Evolutionary conservation across 2,797 vertebrate genomes (phyloP).

Genomic region (Alosa sapidissima): DNA sequence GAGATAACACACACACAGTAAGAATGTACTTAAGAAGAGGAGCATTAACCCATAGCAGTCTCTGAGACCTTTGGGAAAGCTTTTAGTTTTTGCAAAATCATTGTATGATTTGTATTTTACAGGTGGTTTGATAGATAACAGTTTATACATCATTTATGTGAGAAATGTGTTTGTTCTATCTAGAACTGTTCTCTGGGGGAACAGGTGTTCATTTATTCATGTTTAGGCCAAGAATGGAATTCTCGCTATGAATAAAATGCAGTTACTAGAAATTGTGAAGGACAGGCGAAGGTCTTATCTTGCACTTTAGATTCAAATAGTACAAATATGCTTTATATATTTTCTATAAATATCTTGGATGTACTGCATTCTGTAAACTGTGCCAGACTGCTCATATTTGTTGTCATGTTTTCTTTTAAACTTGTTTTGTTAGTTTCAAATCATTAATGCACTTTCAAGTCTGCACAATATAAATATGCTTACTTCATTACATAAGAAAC

Average conservation of each 20-base stretch:
- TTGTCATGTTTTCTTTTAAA: not conserved
- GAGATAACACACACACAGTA: not conserved
- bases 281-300: not conserved
- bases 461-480: not conserved
- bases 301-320: not conserved
- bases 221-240: not conserved
- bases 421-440: not conserved
- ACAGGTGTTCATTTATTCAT: not conserved
- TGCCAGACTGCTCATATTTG: not conserved
- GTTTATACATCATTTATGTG: not conserved
- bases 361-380: not conserved
- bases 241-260: not conserved
- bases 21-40: not conserved
- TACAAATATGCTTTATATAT: not conserved
- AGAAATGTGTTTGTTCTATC: not conserved
- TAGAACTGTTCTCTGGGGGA: not conserved
- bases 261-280: not conserved
- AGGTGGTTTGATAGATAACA: constrained; percentile 12
- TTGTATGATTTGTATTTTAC: constrained; percentile 6
- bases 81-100: not conserved
- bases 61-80: not conserved
- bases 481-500: not conserved
- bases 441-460: constrained; percentile 9
- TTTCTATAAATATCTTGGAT: not conserved
- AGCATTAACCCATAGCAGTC: not conserved